These are phyloP conservation scores for Peromyscus nudipes DNA, from an alignment of 2,797 vertebrate genomes.

Conservation along the genomic window DNA sequence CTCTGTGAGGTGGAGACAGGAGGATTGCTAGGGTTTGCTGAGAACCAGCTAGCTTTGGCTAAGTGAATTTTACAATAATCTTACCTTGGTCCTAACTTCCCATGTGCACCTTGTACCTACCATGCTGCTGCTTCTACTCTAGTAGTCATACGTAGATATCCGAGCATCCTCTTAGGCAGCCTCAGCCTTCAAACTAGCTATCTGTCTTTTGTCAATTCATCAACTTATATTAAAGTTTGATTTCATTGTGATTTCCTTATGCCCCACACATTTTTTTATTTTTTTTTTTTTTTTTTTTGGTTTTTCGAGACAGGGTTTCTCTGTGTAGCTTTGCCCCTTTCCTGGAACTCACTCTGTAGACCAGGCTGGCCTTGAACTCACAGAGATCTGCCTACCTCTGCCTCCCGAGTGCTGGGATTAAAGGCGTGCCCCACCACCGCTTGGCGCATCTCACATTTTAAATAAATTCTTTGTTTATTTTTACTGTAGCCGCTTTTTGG, in stretches of 20 bases:
- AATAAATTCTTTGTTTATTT: neutral
- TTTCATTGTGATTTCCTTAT: neutral
- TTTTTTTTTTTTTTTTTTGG: too few species aligned
- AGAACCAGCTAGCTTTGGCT: neutral
- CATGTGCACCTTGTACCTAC: neutral
- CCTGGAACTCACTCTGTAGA: too few species aligned
- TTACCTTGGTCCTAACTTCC: neutral
- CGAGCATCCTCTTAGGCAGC: neutral
- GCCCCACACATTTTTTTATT: too few species aligned
- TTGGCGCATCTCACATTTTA: neutral
- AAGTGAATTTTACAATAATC: neutral
- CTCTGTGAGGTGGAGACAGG: neutral
- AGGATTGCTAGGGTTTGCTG: neutral
- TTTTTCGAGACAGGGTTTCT: too few species aligned
- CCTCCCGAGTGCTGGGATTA: too few species aligned
- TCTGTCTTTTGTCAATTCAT: neutral
- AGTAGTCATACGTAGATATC: neutral
- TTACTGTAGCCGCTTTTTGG: neutral
- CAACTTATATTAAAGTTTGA: neutral
- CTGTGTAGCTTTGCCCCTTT: too few species aligned
- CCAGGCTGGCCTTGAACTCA: too few species aligned
- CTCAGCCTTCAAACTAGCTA: neutral
- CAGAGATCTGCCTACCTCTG: too few species aligned
- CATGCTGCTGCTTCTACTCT: neutral
- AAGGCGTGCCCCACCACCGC: too few species aligned